Base-by-base conservation (phyloP, 1,140 invertebrate species). In the Propsilocerus akamusi region DNA sequence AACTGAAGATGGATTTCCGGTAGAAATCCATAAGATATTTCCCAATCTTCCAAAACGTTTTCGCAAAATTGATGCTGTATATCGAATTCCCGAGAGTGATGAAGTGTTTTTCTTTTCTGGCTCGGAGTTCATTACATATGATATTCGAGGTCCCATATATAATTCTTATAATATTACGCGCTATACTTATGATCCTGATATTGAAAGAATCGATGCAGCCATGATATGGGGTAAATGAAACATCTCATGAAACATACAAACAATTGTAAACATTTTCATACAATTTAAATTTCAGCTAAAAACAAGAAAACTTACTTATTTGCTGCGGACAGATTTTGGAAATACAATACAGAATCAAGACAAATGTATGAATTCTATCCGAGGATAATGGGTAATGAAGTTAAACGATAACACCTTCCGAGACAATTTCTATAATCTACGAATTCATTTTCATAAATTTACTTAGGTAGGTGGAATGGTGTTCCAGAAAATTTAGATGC, bases 41-140 rank as follows among this genome's bases (percentile, higher is more conserved):
- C 62, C 61, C 26, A 64, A 68, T 8, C 60, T 82, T 17, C 83
- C 84, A 0, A 51, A 65, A 17, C 52, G 70, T 30, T 57, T 86
- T 3, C 67, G 65, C 25, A 68, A 69, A 53, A 73, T 89, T 17
- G 81, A 85, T 64, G 83, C 85, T 8, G 77, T 80, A 12, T 89
- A 86, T 58, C 77, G 89, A 65, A 71, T 77, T 53, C 56, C 66
- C 7, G 63, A 59, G 11, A 79, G 86, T 60, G 72, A 75, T n/a
- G 75, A 76, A 54, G 80, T 88, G 53, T 65, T 85, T 11, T 74
- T 89, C 57, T 88, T 89, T 61, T 71, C 72, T 59, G 83, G 83
- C 79, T 65, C 59, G 55, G 24, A 17, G 22, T 41, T 46, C 5
- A 4, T 28, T 28, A 46, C n/a, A 25, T 28, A 28, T 24, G 24